These are phyloP conservation scores for Epirrita christyi DNA, from an alignment of 2,888 invertebrate species.

Conservation along the genomic window DNA sequence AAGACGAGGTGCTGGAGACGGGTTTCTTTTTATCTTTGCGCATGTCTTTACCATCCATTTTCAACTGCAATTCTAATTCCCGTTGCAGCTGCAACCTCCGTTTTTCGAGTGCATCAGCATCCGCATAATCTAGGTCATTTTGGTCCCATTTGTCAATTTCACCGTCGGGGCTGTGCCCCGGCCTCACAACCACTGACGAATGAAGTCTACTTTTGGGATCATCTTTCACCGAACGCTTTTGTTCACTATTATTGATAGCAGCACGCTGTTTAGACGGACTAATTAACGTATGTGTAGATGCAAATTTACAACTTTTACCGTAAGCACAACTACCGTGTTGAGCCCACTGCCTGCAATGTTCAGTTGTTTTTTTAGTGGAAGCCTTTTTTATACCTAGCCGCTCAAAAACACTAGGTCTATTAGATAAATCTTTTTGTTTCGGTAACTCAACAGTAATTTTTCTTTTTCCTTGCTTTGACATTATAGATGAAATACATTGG, in stretches of 20 bases:
- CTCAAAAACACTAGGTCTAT: slow-evolving; percentile 93
- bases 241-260: slow-evolving; percentile 86
- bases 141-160: slow-evolving; percentile 92
- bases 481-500: slow-evolving; percentile 80
- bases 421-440: slow-evolving; percentile 87
- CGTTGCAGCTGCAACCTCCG: slow-evolving; percentile 90
- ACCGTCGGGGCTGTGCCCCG: slow-evolving; percentile 85
- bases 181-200: slow-evolving; percentile 86
- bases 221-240: slow-evolving; percentile 82
- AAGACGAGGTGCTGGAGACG: slow-evolving; percentile 88
- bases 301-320: slow-evolving; percentile 91
- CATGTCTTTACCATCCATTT: slow-evolving; percentile 88
- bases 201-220: slow-evolving; percentile 87
- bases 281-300: slow-evolving; percentile 89
- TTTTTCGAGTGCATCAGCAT: slow-evolving; percentile 91
- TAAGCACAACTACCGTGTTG: slow-evolving; percentile 91
- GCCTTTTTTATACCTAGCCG: slow-evolving; percentile 90
- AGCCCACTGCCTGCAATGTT: slow-evolving; percentile 91
- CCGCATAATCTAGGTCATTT: slow-evolving; percentile 91
- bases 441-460: slow-evolving; percentile 91
- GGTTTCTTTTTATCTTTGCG: slow-evolving; percentile 89
- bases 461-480: slow-evolving; percentile 88
- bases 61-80: slow-evolving; percentile 91
- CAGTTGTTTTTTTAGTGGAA: slow-evolving; percentile 84
- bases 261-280: slow-evolving; percentile 90